phyloP scores from a whole-genome alignment of 2,888 invertebrate species.

The Drosophila atripex region DNA sequence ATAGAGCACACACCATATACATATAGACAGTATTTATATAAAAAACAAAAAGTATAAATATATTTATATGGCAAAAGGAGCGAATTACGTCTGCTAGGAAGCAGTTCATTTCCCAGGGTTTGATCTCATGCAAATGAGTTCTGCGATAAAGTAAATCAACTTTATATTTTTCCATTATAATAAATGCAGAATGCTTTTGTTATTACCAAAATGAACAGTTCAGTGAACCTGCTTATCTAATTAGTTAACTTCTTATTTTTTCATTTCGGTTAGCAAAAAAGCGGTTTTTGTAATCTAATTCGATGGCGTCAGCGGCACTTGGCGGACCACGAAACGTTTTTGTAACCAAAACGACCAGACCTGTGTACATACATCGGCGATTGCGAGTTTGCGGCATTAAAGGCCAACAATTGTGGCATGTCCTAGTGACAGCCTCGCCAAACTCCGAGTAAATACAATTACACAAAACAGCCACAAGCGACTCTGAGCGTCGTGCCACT shows the following conservation, averaged over 20 bases:
- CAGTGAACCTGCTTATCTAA: slow-evolving; percentile 38
- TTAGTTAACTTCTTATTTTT: slow-evolving; percentile 29
- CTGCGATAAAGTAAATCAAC: background rate
- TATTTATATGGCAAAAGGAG: background rate
- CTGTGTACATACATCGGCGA: slow-evolving; percentile 24
- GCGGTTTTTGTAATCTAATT: slow-evolving; percentile 44
- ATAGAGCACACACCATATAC: slow-evolving; percentile 19
- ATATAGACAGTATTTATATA: background rate
- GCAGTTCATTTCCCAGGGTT: slow-evolving; percentile 1
- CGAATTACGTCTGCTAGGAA: background rate
- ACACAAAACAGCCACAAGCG: slow-evolving; percentile 31
- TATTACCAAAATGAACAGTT: slow-evolving; percentile 22
- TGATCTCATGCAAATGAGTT: slow-evolving; percentile 4
- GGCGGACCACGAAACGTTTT: slow-evolving; percentile 39
- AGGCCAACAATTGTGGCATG: slow-evolving; percentile 58
- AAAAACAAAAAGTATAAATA: background rate
- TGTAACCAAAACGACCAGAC: slow-evolving; percentile 38
- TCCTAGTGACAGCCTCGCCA: slow-evolving; percentile 51
- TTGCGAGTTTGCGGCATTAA: slow-evolving; percentile 41
- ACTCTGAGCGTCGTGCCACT: slow-evolving; percentile 44
- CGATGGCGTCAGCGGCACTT: slow-evolving; percentile 42
- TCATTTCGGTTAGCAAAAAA: slow-evolving; percentile 23
- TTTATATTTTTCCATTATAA: background rate
- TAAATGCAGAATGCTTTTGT: slow-evolving; percentile 6
- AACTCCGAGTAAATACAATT: slow-evolving; percentile 38